phyloP scores from a whole-genome alignment of 2,113 vertebrate species.

The Dipodomys spectabilis region DNA sequence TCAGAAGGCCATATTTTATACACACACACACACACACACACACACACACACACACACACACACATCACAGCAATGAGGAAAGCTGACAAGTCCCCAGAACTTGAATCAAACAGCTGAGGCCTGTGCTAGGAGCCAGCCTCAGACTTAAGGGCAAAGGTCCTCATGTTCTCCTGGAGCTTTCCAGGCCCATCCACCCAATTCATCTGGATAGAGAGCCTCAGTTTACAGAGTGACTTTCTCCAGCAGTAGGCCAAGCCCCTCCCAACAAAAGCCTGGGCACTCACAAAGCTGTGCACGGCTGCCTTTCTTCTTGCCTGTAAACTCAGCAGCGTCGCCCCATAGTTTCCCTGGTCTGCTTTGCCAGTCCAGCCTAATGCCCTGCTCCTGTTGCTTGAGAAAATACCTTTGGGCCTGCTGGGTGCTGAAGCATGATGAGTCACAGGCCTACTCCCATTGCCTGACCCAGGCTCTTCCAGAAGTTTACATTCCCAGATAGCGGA shows the following conservation, averaged over 20 bases:
- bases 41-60: no score
- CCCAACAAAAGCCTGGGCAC: background rate
- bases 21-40: no score
- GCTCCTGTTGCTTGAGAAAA: constrained; percentile 26
- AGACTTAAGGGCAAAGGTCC: constrained; percentile 31
- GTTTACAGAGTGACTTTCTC: background rate
- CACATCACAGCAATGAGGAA: background rate
- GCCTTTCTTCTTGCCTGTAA: background rate
- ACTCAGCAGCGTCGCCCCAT: background rate
- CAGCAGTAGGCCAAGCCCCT: background rate
- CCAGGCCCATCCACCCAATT: background rate
- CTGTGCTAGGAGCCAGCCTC: background rate
- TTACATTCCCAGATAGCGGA: background rate
- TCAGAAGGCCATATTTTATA: background rate
- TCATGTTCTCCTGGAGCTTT: background rate
- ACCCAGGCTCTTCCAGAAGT: background rate
- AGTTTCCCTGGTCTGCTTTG: background rate
- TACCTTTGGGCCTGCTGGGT: background rate
- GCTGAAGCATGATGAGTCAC: constrained; percentile 16
- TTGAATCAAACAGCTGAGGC: constrained; percentile 41
- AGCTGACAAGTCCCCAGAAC: background rate
- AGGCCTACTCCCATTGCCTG: background rate
- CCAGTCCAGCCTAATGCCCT: background rate
- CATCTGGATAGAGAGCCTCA: background rate
- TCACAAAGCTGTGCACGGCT: no score